Percentiles rank a stretch among this genome's conserved stretches.
Conservation (phyloP, 2,888 invertebrate genomes). For the Anticlea derivata region DNA sequence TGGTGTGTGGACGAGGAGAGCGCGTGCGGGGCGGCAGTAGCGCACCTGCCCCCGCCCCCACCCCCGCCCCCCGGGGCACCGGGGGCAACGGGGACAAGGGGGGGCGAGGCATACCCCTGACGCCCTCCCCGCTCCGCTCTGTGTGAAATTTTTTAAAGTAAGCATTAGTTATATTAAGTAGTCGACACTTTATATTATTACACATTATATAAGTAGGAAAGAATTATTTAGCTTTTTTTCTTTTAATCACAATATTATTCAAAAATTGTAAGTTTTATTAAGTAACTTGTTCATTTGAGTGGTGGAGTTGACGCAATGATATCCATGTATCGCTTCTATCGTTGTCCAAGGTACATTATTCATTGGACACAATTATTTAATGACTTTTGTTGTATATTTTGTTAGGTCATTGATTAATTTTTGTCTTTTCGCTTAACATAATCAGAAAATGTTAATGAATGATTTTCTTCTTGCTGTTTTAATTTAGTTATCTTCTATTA, state of each 20-base stretch:
- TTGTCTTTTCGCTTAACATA: conserved; percentile 77
- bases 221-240: conserved; percentile 83
- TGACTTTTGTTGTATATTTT: conserved; percentile 85
- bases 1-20: conserved; percentile 60
- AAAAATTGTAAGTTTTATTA: conserved; percentile 83
- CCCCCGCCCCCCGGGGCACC: conserved; percentile 6
- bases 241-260: conserved; percentile 83
- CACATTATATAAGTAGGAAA: conserved; percentile 83
- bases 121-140: conserved; percentile 59
- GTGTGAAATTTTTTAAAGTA: conserved; percentile 80
- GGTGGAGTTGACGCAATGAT: conserved; percentile 67
- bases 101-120: too few species aligned
- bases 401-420: conserved; percentile 84
- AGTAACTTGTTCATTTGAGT: conserved; percentile 77
- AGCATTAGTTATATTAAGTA: conserved; percentile 81
- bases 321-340: conserved; percentile 66
- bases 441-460: conserved; percentile 79
- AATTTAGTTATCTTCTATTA: conserved; percentile 84
- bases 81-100: conserved; percentile 23
- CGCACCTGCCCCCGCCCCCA: conserved; percentile 16
- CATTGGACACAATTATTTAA: conserved; percentile 82
- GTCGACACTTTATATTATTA: conserved; percentile 84
- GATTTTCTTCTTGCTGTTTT: conserved; percentile 83
- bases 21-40: conserved; percentile 34
- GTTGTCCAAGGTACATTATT: conserved; percentile 69